phyloP scores from a whole-genome alignment of 2,888 invertebrate genomes.

The Caenorhabditis macrosperma region DNA sequence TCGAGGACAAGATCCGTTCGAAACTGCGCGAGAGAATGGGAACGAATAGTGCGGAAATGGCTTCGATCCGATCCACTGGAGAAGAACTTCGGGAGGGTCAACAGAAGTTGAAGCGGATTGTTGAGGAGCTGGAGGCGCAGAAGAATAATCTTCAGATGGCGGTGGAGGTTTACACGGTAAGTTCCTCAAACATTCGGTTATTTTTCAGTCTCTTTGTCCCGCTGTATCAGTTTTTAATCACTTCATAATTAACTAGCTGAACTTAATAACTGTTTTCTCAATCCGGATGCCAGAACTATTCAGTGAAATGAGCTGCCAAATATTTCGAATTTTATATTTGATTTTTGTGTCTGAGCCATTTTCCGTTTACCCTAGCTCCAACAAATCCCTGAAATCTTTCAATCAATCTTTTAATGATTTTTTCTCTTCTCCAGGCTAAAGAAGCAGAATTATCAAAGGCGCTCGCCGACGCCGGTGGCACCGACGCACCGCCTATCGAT shows the following conservation, averaged over 20 bases:
- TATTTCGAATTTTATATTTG: no score
- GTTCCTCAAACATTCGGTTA: neutral
- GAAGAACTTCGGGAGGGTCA: slow-evolving; percentile 86
- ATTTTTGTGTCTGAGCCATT: no score
- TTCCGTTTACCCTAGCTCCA: no score
- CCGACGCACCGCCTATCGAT: slow-evolving; percentile 87
- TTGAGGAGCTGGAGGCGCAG: slow-evolving; percentile 74
- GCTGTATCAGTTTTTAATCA: no score
- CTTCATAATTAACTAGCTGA: no score
- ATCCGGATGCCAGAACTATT: no score
- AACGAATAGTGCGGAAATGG: slow-evolving; percentile 86
- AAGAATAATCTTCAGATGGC: slow-evolving; percentile 65
- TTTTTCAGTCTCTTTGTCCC: no score
- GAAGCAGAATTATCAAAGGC: slow-evolving; percentile 90
- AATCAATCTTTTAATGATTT: no score
- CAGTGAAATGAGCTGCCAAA: no score
- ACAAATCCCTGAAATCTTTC: no score
- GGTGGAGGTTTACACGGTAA: slow-evolving; percentile 62
- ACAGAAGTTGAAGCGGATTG: slow-evolving; percentile 70
- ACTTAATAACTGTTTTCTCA: no score
- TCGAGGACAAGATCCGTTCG: slow-evolving; percentile 93
- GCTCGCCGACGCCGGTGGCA: slow-evolving; percentile 84
- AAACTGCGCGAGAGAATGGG: slow-evolving; percentile 90
- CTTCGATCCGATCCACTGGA: slow-evolving; percentile 90
- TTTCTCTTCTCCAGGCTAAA: slow-evolving; percentile 84